A percentile compares a stretch with the other conserved stretches of the same genome.
Conservation (phyloP, 2,888 invertebrate species). For the Hipparchia sbordonii region DNA sequence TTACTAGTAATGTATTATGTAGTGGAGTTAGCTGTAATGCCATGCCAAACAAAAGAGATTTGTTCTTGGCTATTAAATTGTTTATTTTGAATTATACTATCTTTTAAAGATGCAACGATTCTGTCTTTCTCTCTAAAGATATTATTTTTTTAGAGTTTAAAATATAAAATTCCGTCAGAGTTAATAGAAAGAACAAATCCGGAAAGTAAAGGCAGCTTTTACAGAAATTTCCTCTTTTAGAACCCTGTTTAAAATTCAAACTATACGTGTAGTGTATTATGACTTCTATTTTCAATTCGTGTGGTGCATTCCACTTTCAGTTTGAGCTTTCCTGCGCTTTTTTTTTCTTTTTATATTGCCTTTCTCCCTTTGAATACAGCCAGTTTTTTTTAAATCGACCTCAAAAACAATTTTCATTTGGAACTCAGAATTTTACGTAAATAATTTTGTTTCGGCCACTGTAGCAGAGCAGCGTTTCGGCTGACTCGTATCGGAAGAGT, state of each 20-base stretch:
- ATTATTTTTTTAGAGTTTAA: background rate
- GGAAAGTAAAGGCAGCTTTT: background rate
- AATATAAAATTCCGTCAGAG: background rate
- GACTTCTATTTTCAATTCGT: slow-evolving; percentile 6
- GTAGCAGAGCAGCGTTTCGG: too few species aligned
- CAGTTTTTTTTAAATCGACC: slow-evolving; percentile 1
- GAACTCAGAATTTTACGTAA: background rate
- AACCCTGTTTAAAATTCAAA: slow-evolving; percentile 4
- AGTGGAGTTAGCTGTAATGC: too few species aligned
- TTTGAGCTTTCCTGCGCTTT: slow-evolving; percentile 1
- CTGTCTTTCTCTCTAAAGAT: too few species aligned
- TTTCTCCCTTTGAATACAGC: background rate
- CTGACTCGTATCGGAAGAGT: too few species aligned
- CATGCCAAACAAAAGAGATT: too few species aligned
- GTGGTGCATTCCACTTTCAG: slow-evolving; percentile 5
- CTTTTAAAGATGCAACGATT: too few species aligned
- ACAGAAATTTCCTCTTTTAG: slow-evolving; percentile 5
- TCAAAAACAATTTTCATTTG: background rate
- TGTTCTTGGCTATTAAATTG: too few species aligned
- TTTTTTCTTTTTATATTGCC: background rate
- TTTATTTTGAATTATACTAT: too few species aligned
- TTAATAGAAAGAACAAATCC: background rate
- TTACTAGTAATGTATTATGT: too few species aligned
- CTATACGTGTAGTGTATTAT: slow-evolving; percentile 1
- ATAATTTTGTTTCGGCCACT: too few species aligned